Conservation (phyloP, 2,113 vertebrate genomes). For the Hyaena hyaena region DNA sequence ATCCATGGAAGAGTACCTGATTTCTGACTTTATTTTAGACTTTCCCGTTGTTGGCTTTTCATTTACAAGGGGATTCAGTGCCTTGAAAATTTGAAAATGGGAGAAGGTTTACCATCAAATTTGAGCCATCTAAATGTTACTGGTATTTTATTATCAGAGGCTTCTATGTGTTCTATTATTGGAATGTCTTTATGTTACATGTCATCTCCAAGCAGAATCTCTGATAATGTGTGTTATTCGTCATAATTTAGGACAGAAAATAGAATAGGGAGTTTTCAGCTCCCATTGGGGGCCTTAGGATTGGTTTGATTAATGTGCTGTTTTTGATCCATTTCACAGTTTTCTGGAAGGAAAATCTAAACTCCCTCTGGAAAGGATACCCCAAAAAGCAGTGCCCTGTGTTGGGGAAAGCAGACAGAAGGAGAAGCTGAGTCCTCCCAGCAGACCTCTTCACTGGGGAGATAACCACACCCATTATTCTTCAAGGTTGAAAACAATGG, state of each 20-base stretch:
- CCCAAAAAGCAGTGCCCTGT: background rate
- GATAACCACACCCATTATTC: too few species aligned
- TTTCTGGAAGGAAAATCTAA: constrained; percentile 22
- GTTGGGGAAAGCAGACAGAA: background rate
- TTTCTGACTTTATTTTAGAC: background rate
- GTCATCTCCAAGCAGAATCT: background rate
- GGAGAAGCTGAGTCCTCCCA: background rate
- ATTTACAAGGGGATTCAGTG: background rate
- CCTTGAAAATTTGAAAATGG: constrained; percentile 13
- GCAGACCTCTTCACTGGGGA: fast-evolving
- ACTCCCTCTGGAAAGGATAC: background rate
- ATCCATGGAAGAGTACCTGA: background rate
- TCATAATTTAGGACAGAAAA: background rate
- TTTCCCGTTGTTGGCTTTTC: background rate
- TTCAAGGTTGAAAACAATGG: fast-evolving
- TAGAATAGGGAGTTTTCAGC: background rate
- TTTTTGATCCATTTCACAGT: background rate
- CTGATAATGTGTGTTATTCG: background rate
- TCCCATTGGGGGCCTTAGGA: background rate
- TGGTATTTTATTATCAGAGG: background rate
- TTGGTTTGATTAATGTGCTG: background rate
- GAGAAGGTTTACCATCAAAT: constrained; percentile 18
- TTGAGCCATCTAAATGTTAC: background rate
- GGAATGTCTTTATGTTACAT: background rate
- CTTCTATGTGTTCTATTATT: background rate